Conservation (phyloP, 1,140 invertebrate genomes). For the Anthonomus grandis region DNA sequence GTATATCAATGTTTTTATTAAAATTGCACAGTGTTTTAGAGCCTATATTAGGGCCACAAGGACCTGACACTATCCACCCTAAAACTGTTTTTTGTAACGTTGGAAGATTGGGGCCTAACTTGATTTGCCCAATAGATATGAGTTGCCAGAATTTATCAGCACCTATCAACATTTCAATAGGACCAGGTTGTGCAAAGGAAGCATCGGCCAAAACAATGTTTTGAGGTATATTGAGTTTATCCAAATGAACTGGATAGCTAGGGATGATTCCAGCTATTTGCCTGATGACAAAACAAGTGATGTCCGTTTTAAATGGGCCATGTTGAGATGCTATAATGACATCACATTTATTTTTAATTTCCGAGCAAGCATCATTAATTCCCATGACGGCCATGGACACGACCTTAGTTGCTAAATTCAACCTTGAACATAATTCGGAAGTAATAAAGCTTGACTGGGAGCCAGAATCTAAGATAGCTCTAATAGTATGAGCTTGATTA, state of each 20-base stretch:
- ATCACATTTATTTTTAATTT: constrained; percentile 6
- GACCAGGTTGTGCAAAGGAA: constrained; percentile 30
- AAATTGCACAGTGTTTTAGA: not conserved
- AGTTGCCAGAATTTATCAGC: constrained; percentile 33
- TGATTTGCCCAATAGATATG: constrained; percentile 33
- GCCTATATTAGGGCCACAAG: not conserved
- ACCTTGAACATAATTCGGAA: not conserved
- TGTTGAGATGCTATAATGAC: constrained; percentile 4
- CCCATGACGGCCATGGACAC: too few species aligned
- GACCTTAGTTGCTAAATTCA: constrained; percentile 3
- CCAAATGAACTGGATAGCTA: constrained; percentile 5
- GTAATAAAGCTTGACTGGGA: constrained; percentile 17
- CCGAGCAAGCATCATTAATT: not conserved
- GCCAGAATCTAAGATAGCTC: constrained; percentile 9
- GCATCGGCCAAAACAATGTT: constrained; percentile 41
- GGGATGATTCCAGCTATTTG: constrained; percentile 26
- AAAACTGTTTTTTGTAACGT: constrained; percentile 40
- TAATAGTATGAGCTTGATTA: not conserved
- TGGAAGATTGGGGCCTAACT: constrained; percentile 30
- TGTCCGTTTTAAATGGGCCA: constrained; percentile 13
- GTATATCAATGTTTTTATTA: constrained; percentile 1
- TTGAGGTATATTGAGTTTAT: constrained; percentile 27
- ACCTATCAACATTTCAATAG: constrained; percentile 37
- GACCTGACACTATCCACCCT: constrained; percentile 40
- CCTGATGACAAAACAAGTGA: constrained; percentile 16